Conservation (phyloP, 2,797 vertebrate genomes). For the Parotocinclus haroldoi region DNA sequence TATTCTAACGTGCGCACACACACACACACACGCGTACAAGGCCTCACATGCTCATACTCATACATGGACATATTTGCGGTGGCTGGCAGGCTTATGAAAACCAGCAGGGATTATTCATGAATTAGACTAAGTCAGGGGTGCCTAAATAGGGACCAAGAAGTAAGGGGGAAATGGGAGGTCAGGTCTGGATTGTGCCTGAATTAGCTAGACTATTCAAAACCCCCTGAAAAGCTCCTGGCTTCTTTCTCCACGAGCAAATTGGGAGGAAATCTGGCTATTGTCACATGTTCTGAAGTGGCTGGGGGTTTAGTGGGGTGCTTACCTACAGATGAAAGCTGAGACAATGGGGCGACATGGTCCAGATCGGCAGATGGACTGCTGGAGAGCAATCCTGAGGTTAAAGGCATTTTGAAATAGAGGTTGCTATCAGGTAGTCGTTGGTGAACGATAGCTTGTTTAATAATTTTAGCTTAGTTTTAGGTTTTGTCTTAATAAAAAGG, state of each 20-base stretch:
- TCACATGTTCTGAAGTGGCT: conserved; percentile 81
- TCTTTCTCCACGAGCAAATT: conserved; percentile 84
- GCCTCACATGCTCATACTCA: conserved; percentile 4
- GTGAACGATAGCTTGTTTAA: neutral
- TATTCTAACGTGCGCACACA: conserved; percentile 30
- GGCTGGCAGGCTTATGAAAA: conserved; percentile 60
- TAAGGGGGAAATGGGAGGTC: conserved; percentile 82
- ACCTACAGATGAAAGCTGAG: conserved; percentile 79
- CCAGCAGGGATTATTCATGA: conserved; percentile 77
- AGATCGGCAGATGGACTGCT: conserved; percentile 53
- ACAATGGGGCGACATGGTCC: conserved; percentile 72
- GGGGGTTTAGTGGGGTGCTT: conserved; percentile 74
- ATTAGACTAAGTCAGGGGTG: conserved; percentile 87
- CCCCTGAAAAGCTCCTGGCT: conserved; percentile 81
- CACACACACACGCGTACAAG: neutral
- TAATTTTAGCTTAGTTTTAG: neutral
- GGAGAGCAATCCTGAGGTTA: conserved; percentile 21
- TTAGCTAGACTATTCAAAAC: conserved; percentile 86
- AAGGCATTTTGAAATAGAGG: conserved; percentile 59
- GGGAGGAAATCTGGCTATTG: conserved; percentile 89
- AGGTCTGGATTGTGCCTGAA: conserved; percentile 85
- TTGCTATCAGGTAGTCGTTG: conserved; percentile 8
- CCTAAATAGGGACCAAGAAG: conserved; percentile 78
- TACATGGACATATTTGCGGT: conserved; percentile 58
- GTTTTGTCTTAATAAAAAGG: too few relatives aligned